Conservation (phyloP, 2,797 vertebrate genomes). For the Danio choprae region DNA sequence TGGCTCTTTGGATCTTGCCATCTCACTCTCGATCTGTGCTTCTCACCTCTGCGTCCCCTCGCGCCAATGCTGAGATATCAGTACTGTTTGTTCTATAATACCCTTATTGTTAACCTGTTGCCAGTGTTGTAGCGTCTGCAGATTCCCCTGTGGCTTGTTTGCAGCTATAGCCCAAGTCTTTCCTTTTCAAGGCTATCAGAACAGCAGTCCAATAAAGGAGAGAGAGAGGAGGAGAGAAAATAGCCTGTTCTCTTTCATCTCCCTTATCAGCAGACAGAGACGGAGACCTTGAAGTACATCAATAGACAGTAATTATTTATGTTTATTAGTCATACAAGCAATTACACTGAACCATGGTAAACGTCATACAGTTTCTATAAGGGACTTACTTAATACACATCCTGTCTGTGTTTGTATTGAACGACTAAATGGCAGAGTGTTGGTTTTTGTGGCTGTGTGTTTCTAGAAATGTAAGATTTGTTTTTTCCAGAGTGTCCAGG, state of each 20-base stretch:
- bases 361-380: slow-evolving; percentile 8
- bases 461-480: neutral
- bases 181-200: slow-evolving; percentile 58
- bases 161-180: slow-evolving; percentile 36
- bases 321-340: slow-evolving; percentile 26
- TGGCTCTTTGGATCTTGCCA: neutral
- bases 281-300: slow-evolving; percentile 58
- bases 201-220: slow-evolving; percentile 63
- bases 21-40: neutral
- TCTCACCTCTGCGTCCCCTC: neutral
- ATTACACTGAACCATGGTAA: slow-evolving; percentile 21
- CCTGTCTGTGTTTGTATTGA: neutral
- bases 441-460: neutral
- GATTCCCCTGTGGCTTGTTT: slow-evolving; percentile 57
- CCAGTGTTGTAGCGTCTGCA: slow-evolving; percentile 44
- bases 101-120: slow-evolving; percentile 51
- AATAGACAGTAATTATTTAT: slow-evolving; percentile 44
- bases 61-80: slow-evolving; percentile 37
- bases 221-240: slow-evolving; percentile 27
- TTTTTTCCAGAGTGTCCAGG: neutral
- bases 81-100: slow-evolving; percentile 44
- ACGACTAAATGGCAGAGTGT: neutral
- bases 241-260: slow-evolving; percentile 56
- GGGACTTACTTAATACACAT: neutral
- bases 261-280: slow-evolving; percentile 59